A percentile compares a stretch with the other conserved stretches of the same genome.
Evolutionary conservation across 2,113 vertebrate species (phyloP).

Genomic region (Plecturocebus donacophilus): DNA sequence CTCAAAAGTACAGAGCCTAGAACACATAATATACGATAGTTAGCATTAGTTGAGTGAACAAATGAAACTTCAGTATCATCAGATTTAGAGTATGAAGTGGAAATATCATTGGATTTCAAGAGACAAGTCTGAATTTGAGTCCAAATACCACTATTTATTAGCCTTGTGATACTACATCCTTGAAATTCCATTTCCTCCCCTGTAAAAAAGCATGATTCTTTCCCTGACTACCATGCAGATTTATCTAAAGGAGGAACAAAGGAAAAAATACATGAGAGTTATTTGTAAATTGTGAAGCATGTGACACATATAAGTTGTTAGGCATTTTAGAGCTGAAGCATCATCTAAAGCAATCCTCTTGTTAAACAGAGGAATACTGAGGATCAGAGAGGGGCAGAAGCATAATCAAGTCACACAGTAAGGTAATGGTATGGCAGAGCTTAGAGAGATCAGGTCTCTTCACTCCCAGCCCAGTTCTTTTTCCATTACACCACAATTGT

Average conservation of each 20-base stretch:
- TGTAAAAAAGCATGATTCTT: neutral
- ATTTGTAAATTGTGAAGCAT: neutral
- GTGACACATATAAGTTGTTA: neutral
- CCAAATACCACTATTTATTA: neutral
- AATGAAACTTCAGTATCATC: neutral
- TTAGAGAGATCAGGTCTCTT: neutral
- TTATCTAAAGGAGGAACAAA: neutral
- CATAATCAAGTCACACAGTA: neutral
- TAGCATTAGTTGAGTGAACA: neutral
- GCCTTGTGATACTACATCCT: neutral
- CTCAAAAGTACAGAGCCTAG: neutral
- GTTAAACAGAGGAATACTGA: neutral
- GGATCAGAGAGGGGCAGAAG: neutral
- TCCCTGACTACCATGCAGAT: neutral
- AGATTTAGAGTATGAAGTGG: neutral
- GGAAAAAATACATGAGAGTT: neutral
- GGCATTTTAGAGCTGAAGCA: neutral
- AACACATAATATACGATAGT: neutral
- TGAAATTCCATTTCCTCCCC: neutral
- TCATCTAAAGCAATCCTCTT: neutral
- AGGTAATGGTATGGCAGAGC: neutral
- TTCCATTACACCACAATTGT: neutral
- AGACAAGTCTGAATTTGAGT: neutral
- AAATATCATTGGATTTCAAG: neutral
- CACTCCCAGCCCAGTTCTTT: neutral